Base-by-base conservation (phyloP, 2,113 vertebrate species). In the Sitta europaea region DNA sequence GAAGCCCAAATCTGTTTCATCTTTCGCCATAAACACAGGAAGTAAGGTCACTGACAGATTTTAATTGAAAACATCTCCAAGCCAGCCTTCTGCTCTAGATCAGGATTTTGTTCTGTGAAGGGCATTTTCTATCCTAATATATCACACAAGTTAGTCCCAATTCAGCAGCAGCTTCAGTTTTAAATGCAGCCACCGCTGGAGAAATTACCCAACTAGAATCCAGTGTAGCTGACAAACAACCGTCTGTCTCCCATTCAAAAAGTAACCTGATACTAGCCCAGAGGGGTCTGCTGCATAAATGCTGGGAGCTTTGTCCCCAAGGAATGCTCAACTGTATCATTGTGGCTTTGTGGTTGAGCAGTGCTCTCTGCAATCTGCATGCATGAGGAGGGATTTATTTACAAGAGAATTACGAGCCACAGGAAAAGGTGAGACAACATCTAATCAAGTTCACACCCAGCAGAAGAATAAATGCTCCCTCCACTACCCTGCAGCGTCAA, bases 1-100 rank as follows among this genome's bases (percentile, higher is more conserved):
- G 88, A 85, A 93, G 96, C 97, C 94, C 79, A 90, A 95, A 93
- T 91, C 53, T 81, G 72, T 84, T 96, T 94, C 93, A 95, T 95
- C 95, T 93, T 95, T 81, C 72, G 61, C 61, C 53, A 47, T 86
- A 90, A 86, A 68, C 68, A 86, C 92, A 95, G 96, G 88, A 96
- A 96, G 92, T 94, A 97, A 97, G 93, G 92, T 94, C 92, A 92
- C 78, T 65, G 68, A 93, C 90, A 94, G 72, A 74, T 92, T 94
- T 89, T 97, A 97, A 97, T 62, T 92, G 88, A 95, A 97, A 97
- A 79, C 94, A 92, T 92, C 73, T 93, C 81, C 88, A 90, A 92
- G 67, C 22, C 63, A 90, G 76, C 88, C 57, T 93, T 77, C 68
- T 88, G 63, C 54, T 86, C 65, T 71, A 90, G 72, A 93, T 74